Evolutionary conservation across 2,113 vertebrate species (phyloP), one percentile per base, ranked within the genome.

Genomic region (Planiliza haematocheilus): DNA sequence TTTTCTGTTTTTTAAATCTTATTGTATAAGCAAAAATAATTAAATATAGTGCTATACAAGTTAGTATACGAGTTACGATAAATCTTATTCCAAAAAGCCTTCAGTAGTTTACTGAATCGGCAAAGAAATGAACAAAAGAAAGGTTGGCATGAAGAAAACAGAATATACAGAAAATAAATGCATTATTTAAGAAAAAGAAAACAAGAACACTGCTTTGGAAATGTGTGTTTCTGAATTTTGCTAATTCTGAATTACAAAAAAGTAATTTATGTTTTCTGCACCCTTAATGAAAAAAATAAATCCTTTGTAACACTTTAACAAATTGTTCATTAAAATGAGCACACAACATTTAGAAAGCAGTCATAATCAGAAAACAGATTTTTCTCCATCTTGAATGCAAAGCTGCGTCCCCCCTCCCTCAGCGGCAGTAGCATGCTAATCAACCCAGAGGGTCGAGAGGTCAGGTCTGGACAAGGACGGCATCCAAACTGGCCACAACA

Each of bases 381-480:
- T 62, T 70, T 57, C 55, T 59, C 66, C 20, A 8, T 62, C 39
- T 59, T 21, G 21, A 59, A 55, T 53, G 18, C 58, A 55, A 61
- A 50, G 49, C 66, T 74, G 38, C 70, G 53, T 84, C 67, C 83
- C 75, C 86, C 81, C 77, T 18, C 24, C 24, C 24, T 30, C 24
- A 2, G 17, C 53, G 60, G 77, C 77, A 75, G 78, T 68, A 87
- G 70, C 70, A 83, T 87, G 83, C 81, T 88, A 87, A 85, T 91
- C 69, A 89, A 84, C 77, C 82, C 74, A 24, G 42, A 49, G 49
- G 89, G 90, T 87, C 91, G 81, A 51, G 76, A 46, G 91, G 88
- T 92, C 84, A 88, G 38, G 85, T 89, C 86, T 86, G 82, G 86
- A 88, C 82, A 74, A 81, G 77, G 77, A 86, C 69, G n/a, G 79